phyloP scores from a whole-genome alignment of 2,888 invertebrate genomes.

The Neoascia interrupta region DNA sequence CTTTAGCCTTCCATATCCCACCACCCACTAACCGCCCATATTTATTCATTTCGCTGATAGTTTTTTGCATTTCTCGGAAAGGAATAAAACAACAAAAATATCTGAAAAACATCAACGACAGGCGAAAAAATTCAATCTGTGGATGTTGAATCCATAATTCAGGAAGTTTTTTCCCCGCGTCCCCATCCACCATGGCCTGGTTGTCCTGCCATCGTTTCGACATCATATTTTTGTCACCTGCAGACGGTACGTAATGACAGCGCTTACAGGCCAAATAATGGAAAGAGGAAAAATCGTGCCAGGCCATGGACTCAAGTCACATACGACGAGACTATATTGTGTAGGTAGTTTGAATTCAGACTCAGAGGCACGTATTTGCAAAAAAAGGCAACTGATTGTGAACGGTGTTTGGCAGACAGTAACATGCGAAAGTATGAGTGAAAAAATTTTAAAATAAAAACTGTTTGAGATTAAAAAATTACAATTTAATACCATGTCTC shows the following conservation, averaged over 20 bases:
- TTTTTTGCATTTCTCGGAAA: slow-evolving; percentile 1
- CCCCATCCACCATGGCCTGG: no score
- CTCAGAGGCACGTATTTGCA: no score
- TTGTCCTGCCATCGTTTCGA: slow-evolving; percentile 19
- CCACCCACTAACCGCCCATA: not conserved
- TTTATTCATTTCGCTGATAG: slow-evolving; percentile 24
- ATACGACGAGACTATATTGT: no score
- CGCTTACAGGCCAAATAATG: slow-evolving; percentile 22
- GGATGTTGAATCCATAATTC: slow-evolving; percentile 56
- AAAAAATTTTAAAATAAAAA: no score
- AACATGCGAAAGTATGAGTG: no score
- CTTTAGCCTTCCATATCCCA: not conserved
- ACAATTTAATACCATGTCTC: no score
- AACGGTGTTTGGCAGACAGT: no score
- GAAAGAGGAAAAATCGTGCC: slow-evolving; percentile 6
- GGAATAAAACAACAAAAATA: not conserved
- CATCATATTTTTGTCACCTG: slow-evolving; percentile 60
- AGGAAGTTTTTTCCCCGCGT: not conserved
- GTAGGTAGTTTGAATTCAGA: no score
- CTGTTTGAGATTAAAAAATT: no score
- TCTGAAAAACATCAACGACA: not conserved
- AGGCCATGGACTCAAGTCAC: not conserved
- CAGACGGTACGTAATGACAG: slow-evolving; percentile 52
- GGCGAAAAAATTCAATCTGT: slow-evolving; percentile 42
- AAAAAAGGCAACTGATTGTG: no score